Base-by-base conservation (phyloP, 2,113 vertebrate species). In the Sakesphorus luctuosus region DNA sequence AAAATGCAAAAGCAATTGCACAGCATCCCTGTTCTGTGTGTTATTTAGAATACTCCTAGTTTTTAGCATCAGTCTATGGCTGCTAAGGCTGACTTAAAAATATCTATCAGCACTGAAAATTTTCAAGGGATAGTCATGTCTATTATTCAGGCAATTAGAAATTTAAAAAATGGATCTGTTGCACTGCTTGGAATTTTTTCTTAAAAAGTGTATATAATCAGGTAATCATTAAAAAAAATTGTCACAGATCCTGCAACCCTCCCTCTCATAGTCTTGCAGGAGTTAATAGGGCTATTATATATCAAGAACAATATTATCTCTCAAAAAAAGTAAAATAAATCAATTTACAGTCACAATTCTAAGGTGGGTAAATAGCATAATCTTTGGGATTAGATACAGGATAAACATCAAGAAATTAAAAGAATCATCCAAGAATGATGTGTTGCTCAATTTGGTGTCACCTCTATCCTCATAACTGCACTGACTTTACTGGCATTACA, bases 301-400 rank as follows among this genome's bases (percentile, higher is more conserved):
- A 52, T 66, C 20, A 35, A 53, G 12, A 59, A 33, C 46, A 5
- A 17, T 43, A 73, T 35, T 33, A 11, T 8, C 58, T 65, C 80
- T 84, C 87, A 49, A 88, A 93, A 65, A 92, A 74, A n/a, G 65
- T 73, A 77, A 87, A 91, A 88, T 75, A 65, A 90, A n/a, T 75
- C 73, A 62, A 89, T 93, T 91, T 86, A 61, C 77, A 83, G 53
- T 66, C 35, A 31, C 11, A 56, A 18, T 87, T 68, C 78, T 94
- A 86, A 95, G 76, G 40, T 53, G 69, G 78, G 7, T 47, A 49
- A 88, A 83, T 78, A 82, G 86, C 61, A 93, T 74, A 96, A 67
- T 79, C 73, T 74, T 17, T 79, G 80, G 81, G 43, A 96, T 71
- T 93, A 95, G 71, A 92, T 33, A 71, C 43, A 61, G 36, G 21